Conservation (phyloP, 2,797 vertebrate species). For the Periophthalmus magnuspinnatus region DNA sequence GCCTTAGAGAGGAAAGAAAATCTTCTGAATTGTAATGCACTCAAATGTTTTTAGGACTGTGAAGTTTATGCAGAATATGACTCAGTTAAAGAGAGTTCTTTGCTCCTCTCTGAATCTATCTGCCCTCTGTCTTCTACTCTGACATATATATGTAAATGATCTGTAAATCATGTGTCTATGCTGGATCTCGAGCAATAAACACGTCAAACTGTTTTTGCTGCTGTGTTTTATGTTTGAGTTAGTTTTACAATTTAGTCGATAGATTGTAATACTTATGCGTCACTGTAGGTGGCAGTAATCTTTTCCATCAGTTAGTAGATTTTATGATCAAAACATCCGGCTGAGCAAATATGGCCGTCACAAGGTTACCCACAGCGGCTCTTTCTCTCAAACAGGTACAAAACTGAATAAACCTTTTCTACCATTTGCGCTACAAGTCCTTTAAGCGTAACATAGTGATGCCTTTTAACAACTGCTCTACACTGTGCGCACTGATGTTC, state of each 20-base stretch:
- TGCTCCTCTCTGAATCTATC: too few relatives aligned
- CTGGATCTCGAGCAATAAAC: conserved; percentile 46
- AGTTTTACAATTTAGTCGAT: neutral
- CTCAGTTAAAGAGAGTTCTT: conserved; percentile 2
- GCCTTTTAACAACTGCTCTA: too few relatives aligned
- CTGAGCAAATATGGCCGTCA: conserved; percentile 59
- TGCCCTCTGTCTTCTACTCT: conserved; percentile 4
- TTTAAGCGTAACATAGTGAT: too few relatives aligned
- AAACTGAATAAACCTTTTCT: neutral
- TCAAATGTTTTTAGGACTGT: neutral
- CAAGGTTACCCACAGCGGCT: conserved; percentile 65
- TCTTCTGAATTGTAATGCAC: neutral
- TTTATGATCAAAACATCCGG: conserved; percentile 20
- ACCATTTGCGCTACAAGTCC: too few relatives aligned
- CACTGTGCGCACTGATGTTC: too few relatives aligned
- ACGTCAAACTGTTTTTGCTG: conserved; percentile 8
- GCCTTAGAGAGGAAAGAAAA: neutral
- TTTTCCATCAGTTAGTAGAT: neutral
- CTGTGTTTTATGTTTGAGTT: neutral
- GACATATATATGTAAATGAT: conserved; percentile 25
- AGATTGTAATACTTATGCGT: neutral
- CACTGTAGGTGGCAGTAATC: neutral
- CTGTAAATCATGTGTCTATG: neutral
- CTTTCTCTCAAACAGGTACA: conserved; percentile 81
- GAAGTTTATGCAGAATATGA: neutral